A percentile compares a stretch with the other conserved stretches of the same genome.
phyloP scores from a whole-genome alignment of 2,888 invertebrate genomes.

The Tortricodes alternella region DNA sequence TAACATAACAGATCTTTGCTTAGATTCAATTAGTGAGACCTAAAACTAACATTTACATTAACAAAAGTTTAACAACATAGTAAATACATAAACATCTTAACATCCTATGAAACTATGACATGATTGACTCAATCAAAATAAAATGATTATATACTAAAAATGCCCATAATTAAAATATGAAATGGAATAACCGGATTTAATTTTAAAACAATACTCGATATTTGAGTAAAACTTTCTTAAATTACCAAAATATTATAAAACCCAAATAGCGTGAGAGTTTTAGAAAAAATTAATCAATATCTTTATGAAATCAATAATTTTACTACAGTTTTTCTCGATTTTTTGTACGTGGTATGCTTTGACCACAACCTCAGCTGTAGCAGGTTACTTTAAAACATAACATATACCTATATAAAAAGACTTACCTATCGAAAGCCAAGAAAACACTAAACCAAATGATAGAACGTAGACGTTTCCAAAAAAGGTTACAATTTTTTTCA shows the following conservation, averaged over 20 bases:
- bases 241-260: not conserved
- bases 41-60: conserved; percentile 36
- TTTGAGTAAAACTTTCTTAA: not conserved
- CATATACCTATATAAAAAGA: no score
- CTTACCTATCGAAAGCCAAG: no score
- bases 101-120: conserved; percentile 25
- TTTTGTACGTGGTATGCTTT: no score
- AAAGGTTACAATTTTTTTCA: not conserved
- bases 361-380: no score
- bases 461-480: no score
- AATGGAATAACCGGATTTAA: not conserved
- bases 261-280: no score
- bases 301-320: no score
- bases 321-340: no score
- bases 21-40: conserved; percentile 56
- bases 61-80: conserved; percentile 38
- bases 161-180: not conserved
- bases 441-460: no score
- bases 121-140: not conserved
- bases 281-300: no score
- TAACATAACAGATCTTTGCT: conserved; percentile 57
- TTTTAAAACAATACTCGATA: not conserved
- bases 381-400: no score
- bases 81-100: conserved; percentile 34
- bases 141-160: not conserved